Evolutionary conservation across 2,113 vertebrate species (phyloP), one percentile per base, ranked within the genome.

Genomic region (Polyodon spathula): DNA sequence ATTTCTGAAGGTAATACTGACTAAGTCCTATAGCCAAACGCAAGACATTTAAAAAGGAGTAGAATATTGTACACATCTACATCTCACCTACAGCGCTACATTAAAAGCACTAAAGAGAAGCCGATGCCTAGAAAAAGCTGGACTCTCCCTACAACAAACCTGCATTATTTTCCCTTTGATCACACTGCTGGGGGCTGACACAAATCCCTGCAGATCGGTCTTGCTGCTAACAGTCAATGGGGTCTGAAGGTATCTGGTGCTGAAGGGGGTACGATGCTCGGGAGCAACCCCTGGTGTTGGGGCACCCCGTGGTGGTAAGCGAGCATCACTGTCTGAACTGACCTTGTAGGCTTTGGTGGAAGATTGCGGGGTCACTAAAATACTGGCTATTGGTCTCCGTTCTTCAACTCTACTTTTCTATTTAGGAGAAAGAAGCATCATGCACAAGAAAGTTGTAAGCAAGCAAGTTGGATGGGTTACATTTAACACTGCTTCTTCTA

Each of bases 131-230:
- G 27, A 14, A 8, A 50, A 46, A 38, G 16, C 46, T 46, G 37
- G 46, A 62, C 65, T 46, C 56, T 58, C 42, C 58, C 60, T 67
- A 52, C 40, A 67, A 73, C 71, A 60, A 73, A 69, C 71, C 63
- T 68, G 54, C 64, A 60, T 61, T 43, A 57, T 58, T 58, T 41
- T 58, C 40, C 55, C 60, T 58, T 59, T 50, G 43, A 56, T 59
- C 59, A 56, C 17, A 53, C 58, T 66, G 61, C 58, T 57, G 37
- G 54, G 61, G 55, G 10, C 50, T 58, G 58, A 39, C 50, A 56
- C 27, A 58, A 43, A 38, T 59, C 48, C 52, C 43, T 17, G 63
- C 27, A 52, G n/a, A 39, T 56, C 38, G n/a, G 56, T 57, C 40
- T 59, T 54, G 52, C 37, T 39, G 40, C 62, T 58, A 39, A 62